Percentiles rank a stretch among this genome's conserved stretches.
These are phyloP conservation scores for Melanaphis sacchari DNA, from an alignment of 1,140 invertebrate genomes.

Conservation along the genomic window DNA sequence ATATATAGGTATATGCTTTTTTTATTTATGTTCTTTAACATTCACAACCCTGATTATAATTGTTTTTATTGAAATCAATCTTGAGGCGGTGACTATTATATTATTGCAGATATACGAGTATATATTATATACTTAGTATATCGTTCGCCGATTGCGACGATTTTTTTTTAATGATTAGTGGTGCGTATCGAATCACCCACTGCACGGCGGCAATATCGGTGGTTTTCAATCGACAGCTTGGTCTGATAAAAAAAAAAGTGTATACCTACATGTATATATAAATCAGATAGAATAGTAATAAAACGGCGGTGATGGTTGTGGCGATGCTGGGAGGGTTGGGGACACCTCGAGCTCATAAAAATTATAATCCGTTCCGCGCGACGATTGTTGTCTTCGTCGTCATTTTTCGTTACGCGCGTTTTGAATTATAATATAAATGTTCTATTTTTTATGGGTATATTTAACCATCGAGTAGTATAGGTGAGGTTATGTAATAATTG, in stretches of 20 bases:
- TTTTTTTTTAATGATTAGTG: background rate
- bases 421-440: background rate
- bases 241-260: background rate
- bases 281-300: background rate
- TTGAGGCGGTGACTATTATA: background rate
- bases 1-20: background rate
- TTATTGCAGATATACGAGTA: background rate
- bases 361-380: constrained; percentile 20
- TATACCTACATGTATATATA: background rate
- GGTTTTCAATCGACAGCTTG: background rate
- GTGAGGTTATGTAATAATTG: background rate
- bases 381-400: constrained; percentile 8
- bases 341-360: background rate
- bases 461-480: background rate
- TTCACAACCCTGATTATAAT: background rate
- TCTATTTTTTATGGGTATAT: background rate
- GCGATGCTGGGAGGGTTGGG: background rate
- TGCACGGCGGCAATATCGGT: background rate
- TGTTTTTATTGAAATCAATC: background rate
- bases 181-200: constrained; percentile 23
- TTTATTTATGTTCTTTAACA: background rate
- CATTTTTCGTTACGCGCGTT: constrained; percentile 5
- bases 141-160: background rate
- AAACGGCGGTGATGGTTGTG: background rate
- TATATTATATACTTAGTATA: background rate